These are phyloP conservation scores for Trachurus trachurus DNA, from an alignment of 2,797 vertebrate species.

Conservation along the genomic window DNA sequence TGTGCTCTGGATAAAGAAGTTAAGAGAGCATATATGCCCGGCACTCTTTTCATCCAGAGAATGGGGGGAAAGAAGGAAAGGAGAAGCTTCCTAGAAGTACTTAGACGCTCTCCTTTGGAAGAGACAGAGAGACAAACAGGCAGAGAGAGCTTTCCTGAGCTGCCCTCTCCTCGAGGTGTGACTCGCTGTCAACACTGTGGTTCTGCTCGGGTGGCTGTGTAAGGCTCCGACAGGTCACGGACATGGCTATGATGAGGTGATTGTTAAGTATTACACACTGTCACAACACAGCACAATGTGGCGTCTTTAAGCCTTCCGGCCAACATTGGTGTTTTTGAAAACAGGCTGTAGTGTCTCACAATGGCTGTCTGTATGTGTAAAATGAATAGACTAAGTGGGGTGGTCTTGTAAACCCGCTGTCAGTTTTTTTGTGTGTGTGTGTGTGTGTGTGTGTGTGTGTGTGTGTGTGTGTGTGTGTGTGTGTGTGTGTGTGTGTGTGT, in stretches of 20 bases:
- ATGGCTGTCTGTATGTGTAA: constrained; percentile 72
- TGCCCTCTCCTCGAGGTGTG: constrained; percentile 72
- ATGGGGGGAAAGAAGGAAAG: constrained; percentile 12
- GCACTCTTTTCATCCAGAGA: constrained; percentile 29
- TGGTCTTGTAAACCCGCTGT: constrained; percentile 73
- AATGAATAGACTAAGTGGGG: constrained; percentile 72
- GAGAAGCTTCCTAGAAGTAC: constrained; percentile 44
- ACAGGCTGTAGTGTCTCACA: constrained; percentile 78
- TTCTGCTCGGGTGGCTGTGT: constrained; percentile 82
- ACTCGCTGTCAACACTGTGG: constrained; percentile 81
- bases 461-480: no score
- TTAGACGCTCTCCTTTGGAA: constrained; percentile 45
- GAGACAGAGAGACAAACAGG: constrained; percentile 60
- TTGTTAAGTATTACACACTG: constrained; percentile 85
- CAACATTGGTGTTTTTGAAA: constrained; percentile 82
- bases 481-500: neutral
- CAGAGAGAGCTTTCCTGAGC: constrained; percentile 49
- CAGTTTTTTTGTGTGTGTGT: constrained; percentile 46
- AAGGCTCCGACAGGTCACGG: constrained; percentile 79
- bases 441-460: no score
- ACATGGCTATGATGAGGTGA: constrained; percentile 83
- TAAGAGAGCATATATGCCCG: constrained; percentile 13
- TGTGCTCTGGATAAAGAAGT: neutral
- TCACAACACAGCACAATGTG: constrained; percentile 84
- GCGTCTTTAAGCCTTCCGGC: constrained; percentile 85